Conservation (phyloP, 2,797 vertebrate species). For the Poecilia picta region DNA sequence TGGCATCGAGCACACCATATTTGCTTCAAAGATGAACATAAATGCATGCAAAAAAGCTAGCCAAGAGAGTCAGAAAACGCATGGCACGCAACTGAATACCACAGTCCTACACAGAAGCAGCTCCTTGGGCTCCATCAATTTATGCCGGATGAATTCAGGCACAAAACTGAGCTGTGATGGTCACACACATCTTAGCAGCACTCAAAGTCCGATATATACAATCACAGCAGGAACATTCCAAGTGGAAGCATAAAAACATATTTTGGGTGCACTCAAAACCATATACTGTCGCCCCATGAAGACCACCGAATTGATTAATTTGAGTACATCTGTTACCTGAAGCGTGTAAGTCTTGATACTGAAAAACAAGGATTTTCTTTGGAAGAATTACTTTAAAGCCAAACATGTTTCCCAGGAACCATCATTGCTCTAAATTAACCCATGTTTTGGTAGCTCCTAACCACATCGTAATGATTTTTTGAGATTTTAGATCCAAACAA, state of each 20-base stretch:
- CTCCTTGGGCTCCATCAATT: slow-evolving; percentile 1
- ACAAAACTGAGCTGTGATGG: slow-evolving; percentile 3
- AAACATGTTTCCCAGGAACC: background rate
- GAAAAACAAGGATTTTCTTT: background rate
- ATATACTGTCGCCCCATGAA: background rate
- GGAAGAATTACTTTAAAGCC: background rate
- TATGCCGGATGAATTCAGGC: slow-evolving; percentile 7
- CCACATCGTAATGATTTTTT: background rate
- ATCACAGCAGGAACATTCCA: background rate
- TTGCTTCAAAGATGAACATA: background rate
- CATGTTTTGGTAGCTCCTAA: background rate
- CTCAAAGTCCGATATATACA: background rate
- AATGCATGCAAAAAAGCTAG: slow-evolving; percentile 11
- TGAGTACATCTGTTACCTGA: background rate
- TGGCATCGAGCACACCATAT: background rate
- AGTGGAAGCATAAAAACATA: background rate
- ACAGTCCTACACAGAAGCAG: background rate
- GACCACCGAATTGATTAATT: slow-evolving; percentile 2
- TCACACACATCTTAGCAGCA: slow-evolving; percentile 14
- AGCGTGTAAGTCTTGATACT: background rate
- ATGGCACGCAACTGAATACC: background rate
- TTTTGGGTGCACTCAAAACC: background rate
- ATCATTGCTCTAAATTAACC: background rate
- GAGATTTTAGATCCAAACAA: background rate
- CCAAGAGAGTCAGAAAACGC: slow-evolving; percentile 7